phyloP scores from a whole-genome alignment of 2,797 vertebrate genomes.

The Acipenser ruthenus region DNA sequence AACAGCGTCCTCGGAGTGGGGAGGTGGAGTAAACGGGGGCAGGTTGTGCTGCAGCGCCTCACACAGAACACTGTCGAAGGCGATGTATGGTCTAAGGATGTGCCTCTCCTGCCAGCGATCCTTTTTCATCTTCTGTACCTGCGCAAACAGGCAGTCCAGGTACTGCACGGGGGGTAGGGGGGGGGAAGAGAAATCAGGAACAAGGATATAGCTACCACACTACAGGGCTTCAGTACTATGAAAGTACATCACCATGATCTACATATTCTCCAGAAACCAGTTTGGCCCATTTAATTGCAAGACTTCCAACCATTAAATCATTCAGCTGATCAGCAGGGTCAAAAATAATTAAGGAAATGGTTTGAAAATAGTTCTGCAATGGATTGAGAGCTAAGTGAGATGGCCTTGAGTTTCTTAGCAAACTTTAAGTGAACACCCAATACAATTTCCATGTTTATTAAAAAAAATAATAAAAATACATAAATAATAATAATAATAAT shows the following conservation, averaged over 20 bases:
- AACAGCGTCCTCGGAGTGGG: slow-evolving; percentile 79
- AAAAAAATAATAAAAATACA: background rate
- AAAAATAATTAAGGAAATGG: no score
- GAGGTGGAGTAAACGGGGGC: slow-evolving; percentile 90
- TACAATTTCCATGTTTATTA: background rate
- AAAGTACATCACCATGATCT: no score
- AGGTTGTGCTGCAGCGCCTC: slow-evolving; percentile 95
- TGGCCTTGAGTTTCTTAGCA: background rate
- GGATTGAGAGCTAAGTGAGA: background rate
- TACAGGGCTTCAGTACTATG: no score
- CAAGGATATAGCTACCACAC: background rate
- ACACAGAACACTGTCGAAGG: slow-evolving; percentile 94
- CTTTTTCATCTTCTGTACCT: slow-evolving; percentile 94
- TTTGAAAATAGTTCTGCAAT: rapidly evolving
- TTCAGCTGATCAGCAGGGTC: no score
- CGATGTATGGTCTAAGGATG: slow-evolving; percentile 91
- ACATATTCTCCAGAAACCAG: no score
- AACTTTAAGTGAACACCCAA: background rate
- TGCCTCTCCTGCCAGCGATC: slow-evolving; percentile 96
- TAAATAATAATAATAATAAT: background rate
- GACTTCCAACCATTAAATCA: no score
- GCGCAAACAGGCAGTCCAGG: slow-evolving; percentile 95
- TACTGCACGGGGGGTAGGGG: slow-evolving; percentile 55
- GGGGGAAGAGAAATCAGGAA: slow-evolving; percentile 18
- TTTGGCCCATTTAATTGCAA: no score